phyloP scores from a whole-genome alignment of 2,797 vertebrate genomes.

The Gastrophryne carolinensis region DNA sequence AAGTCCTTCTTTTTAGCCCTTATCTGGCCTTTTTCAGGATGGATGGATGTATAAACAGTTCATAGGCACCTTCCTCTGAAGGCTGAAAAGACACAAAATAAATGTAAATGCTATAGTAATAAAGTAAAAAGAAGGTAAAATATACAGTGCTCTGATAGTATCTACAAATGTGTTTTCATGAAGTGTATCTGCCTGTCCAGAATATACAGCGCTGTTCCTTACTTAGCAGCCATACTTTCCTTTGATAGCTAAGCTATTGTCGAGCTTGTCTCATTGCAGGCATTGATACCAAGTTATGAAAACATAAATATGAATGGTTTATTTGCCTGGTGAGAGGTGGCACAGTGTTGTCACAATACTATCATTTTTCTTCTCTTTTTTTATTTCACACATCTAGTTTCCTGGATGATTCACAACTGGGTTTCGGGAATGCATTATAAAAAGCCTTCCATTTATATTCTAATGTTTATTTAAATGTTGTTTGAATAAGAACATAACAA shows the following conservation, averaged over 20 bases:
- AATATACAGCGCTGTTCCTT: background rate
- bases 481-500: too few species aligned
- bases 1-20: too few species aligned
- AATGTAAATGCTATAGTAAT: too few species aligned
- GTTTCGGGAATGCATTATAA: background rate
- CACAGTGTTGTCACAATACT: background rate
- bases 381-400: background rate
- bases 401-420: background rate
- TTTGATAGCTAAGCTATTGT: background rate
- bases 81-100: too few species aligned
- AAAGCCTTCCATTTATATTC: background rate
- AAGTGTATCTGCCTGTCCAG: background rate
- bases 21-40: too few species aligned
- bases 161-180: background rate
- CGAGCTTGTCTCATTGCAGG: background rate
- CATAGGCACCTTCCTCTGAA: too few species aligned
- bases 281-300: background rate
- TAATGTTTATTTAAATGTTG: background rate
- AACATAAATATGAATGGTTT: background rate
- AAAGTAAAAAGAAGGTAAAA: background rate
- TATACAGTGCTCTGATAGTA: background rate
- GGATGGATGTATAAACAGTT: too few species aligned
- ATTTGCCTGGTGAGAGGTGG: background rate
- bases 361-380: background rate
- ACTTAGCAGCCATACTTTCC: background rate